These are phyloP conservation scores for Oryzias javanicus DNA, from an alignment of 2,113 vertebrate genomes.

Conservation along the genomic window DNA sequence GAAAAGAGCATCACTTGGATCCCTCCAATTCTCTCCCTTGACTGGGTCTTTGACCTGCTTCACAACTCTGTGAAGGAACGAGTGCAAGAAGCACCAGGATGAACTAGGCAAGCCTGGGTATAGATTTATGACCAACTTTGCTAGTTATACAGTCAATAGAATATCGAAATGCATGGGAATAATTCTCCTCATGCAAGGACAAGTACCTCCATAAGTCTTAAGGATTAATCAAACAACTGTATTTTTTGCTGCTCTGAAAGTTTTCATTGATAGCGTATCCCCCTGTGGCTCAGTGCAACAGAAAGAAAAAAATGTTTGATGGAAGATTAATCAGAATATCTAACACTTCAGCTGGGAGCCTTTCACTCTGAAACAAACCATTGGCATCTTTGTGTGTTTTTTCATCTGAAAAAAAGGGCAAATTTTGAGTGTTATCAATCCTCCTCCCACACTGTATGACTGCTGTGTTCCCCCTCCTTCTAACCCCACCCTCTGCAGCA, in stretches of 20 bases:
- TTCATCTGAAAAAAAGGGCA: neutral
- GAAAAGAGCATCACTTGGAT: slow-evolving; percentile 46
- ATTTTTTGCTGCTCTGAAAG: slow-evolving; percentile 53
- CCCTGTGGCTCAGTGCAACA: slow-evolving; percentile 36
- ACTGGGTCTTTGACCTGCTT: slow-evolving; percentile 64
- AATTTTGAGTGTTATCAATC: slow-evolving; percentile 51
- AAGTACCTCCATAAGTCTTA: slow-evolving; percentile 59
- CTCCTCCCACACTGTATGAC: slow-evolving; percentile 58
- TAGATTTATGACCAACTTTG: slow-evolving; percentile 69
- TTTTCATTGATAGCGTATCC: slow-evolving; percentile 49
- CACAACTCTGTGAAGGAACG: slow-evolving; percentile 51
- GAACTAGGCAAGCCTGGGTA: slow-evolving; percentile 53
- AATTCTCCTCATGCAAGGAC: slow-evolving; percentile 45
- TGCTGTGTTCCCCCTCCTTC: slow-evolving; percentile 50
- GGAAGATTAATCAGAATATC: slow-evolving; percentile 44
- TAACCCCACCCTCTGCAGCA: slow-evolving; percentile 45
- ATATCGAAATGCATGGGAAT: slow-evolving; percentile 70
- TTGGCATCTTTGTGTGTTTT: slow-evolving; percentile 13
- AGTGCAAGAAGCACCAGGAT: slow-evolving; percentile 38
- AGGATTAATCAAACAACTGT: slow-evolving; percentile 64
- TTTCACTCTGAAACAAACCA: slow-evolving; percentile 35
- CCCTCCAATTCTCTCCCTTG: slow-evolving; percentile 53
- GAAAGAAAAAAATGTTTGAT: slow-evolving; percentile 41
- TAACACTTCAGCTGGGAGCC: slow-evolving; percentile 24
- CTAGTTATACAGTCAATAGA: slow-evolving; percentile 67